Base-by-base conservation (phyloP, 2,888 invertebrate genomes). In the Tinea semifulvella region DNA sequence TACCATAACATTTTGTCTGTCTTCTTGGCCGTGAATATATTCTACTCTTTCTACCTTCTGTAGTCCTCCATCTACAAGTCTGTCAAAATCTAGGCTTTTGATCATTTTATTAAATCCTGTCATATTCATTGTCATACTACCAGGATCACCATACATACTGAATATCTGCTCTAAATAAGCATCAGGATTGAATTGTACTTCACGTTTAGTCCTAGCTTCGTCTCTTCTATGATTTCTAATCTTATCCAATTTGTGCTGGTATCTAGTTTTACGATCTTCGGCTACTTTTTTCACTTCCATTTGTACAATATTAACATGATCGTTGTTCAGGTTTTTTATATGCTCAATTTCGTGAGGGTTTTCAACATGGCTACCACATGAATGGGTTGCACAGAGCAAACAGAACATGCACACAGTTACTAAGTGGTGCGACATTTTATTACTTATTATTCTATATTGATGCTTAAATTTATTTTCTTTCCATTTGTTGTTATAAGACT, bases 391-490 rank as follows among this genome's bases (percentile, higher is more conserved):
- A 58, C 91, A 92, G 0, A 92, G 73, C 40, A 92, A 82, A 60
- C 92, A 92, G 56, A 92, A 89, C 69, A 92, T 88, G 61, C 92
- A 91, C n/a, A 91, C 91, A 10, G 90, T 88, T 54, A 92, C 87
- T 47, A 92, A 79, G 58, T 87, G 75, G 45, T 68, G 76, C 6
- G 79, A 69, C 80, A 80, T 80, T 50, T 58, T 67, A 46, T 16
- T 16, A 46, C 56, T 60, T 56, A 57, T 56, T 57, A n/a, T 55
- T 26, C 28, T 43, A 42, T 42, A 14, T 31, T 31, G 14, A 13
- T 14, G 13, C 31, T 31, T 31, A 31, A 31, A 14, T 31, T 13
- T 20, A 25, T 42, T 22, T 6, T 13, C 20, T 10, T 20, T 19
- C 20, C 18, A 25, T 40, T 40, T 11, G 14, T 35, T 16, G 4